Evolutionary conservation across 1,140 invertebrate genomes (phyloP), one percentile per base, ranked within the genome.

Genomic region (Sarcophaga peregrina): DNA sequence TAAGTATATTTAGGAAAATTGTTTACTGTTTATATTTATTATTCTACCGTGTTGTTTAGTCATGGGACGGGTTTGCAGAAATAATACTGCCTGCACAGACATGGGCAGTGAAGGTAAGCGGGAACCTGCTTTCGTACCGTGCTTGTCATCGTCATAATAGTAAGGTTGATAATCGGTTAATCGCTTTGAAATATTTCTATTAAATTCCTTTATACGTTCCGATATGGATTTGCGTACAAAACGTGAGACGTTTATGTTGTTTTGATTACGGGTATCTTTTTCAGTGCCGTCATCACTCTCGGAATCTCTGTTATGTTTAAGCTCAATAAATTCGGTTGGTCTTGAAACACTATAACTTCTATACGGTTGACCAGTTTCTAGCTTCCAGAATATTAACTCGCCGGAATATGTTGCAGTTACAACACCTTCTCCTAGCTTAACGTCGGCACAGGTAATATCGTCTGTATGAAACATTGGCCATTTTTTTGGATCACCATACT

Each of bases 361-460:
- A 85, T 93, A 93, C 0, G 93, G 91, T 85, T 95, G 93, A 0
- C 94, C 94, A 1, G 94, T 95, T 86, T 95, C 94, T 48, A 95
- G 88, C 82, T 93, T 93, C 95, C 96, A 96, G 48, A 96, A 91
- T 80, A 96, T 91, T 11, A 97, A 91, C 88, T 96, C 95, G 5
- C 96, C 96, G 84, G 94, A 94, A 85, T 95, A 95, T 50, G 92
- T 92, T 83, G 92, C 92, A 1, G 95, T 96, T 13, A 93, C 95
- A 0, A 96, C 87, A 0, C 93, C 91, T 85, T 95, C 92, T 1
- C 94, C 94, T n/a, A 91, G 84, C 83, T 92, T 87, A 9, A 92
- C 91, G 82, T 93, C 93, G 1, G 93, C 92, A 73, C 93, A 93
- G 68, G 95, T 91, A 54, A 97, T 93, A 86, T 96, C 94, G 84